These are phyloP conservation scores for Vollenhovia emeryi DNA, from an alignment of 1,140 invertebrate species.

Conservation along the genomic window DNA sequence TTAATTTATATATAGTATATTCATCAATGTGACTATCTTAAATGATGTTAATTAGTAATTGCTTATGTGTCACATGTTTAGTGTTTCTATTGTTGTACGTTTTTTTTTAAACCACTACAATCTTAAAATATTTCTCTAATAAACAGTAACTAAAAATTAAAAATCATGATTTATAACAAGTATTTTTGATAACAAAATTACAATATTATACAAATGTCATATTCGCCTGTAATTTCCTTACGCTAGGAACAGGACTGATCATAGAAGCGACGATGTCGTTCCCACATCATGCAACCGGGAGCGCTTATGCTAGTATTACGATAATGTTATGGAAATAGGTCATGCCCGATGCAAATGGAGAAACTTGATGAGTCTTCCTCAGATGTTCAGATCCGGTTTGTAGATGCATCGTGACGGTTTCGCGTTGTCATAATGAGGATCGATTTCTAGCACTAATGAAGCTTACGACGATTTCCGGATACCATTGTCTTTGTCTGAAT, in stretches of 20 bases:
- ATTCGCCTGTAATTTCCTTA: not conserved
- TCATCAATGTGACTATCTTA: not conserved
- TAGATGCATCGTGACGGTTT: constrained; percentile 51
- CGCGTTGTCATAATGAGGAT: constrained; percentile 25
- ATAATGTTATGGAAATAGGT: constrained; percentile 72
- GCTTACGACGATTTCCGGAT: constrained; percentile 56
- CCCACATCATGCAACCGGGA: constrained; percentile 5
- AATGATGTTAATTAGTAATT: not conserved
- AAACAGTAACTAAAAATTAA: not conserved
- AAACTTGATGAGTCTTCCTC: constrained; percentile 69
- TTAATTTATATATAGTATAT: too few species aligned
- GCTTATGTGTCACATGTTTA: not conserved
- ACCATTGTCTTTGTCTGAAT: constrained; percentile 73
- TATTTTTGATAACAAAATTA: constrained; percentile 14
- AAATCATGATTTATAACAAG: not conserved
- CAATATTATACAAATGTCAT: not conserved
- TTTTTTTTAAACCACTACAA: not conserved
- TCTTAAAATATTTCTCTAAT: not conserved
- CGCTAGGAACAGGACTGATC: not conserved
- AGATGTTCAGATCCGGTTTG: constrained; percentile 54
- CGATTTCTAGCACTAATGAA: constrained; percentile 27
- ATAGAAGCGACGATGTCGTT: constrained; percentile 6
- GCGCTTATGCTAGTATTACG: constrained; percentile 42
- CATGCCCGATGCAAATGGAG: constrained; percentile 73
- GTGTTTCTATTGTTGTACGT: not conserved